Percentiles rank a stretch among this genome's conserved stretches.
Conservation (phyloP, 2,113 vertebrate genomes). For the Campylomormyrus numenius region DNA sequence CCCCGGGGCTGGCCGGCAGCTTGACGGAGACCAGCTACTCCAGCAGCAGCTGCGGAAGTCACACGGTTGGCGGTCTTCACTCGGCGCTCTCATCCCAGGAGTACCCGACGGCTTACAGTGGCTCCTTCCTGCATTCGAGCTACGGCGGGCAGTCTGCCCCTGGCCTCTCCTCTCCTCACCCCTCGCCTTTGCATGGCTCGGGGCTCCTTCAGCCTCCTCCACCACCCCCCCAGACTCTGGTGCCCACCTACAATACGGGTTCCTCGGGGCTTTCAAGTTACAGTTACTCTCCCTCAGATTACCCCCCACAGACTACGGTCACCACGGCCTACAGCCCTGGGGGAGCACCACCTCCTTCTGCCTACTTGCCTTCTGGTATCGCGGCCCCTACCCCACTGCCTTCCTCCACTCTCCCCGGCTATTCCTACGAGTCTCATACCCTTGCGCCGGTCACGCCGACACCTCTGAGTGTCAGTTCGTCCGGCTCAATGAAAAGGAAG, state of each 20-base stretch:
- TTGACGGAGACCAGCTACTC: constrained; percentile 90
- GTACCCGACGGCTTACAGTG: constrained; percentile 89
- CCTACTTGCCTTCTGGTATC: constrained; percentile 93
- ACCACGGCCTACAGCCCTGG: constrained; percentile 88
- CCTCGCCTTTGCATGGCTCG: constrained; percentile 89
- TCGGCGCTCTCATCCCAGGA: constrained; percentile 96
- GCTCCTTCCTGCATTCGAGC: constrained; percentile 90
- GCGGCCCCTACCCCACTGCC: constrained; percentile 90
- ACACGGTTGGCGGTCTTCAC: constrained; percentile 83
- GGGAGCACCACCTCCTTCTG: constrained; percentile 81
- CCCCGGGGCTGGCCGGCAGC: constrained; percentile 86
- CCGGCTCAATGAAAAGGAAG: constrained; percentile 95
- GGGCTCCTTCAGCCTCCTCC: constrained; percentile 85
- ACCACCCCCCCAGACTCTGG: constrained; percentile 74
- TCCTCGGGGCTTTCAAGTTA: constrained; percentile 90
- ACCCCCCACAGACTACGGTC: constrained; percentile 86
- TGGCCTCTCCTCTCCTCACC: constrained; percentile 87
- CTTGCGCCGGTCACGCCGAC: constrained; percentile 86
- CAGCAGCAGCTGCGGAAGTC: constrained; percentile 90
- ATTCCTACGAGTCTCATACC: constrained; percentile 88
- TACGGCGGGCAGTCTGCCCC: constrained; percentile 86
- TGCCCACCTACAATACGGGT: constrained; percentile 86
- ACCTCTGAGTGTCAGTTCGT: constrained; percentile 84
- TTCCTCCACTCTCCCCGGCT: constrained; percentile 85
- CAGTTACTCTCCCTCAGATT: constrained; percentile 85